Base-by-base conservation (phyloP, 1,140 invertebrate species). In the Drosophila parabipectinata region DNA sequence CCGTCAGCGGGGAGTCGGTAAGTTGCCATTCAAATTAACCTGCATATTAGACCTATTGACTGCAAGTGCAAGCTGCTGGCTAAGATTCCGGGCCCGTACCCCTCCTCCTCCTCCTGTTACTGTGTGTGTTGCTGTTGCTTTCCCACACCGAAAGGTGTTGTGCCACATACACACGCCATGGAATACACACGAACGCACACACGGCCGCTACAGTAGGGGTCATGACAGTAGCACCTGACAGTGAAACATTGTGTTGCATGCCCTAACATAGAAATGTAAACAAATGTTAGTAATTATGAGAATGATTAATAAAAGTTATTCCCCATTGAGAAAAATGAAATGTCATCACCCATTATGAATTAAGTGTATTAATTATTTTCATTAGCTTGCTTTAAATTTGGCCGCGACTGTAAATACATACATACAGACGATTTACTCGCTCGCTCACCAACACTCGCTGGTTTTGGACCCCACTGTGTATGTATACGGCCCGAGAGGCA, bases 1-100 rank as follows among this genome's bases (percentile, higher is more conserved):
- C 91, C 52, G 91, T 92, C 63, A 90, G 90, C 77, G 90, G 91
- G 72, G 91, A 92, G 72, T 90, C 91, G 83, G 91, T 92, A 82
- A 91, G 91, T 77, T 55, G 56, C 37, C 52, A 64, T 44, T 57
- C 8, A 18, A 45, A 24, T 21, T 21, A 60, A 41, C 39, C 30
- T 58, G 63, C 59, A 51, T 64, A 44, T 74, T 45, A 50, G 51
- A 79, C 66, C 66, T 75, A 79, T 76, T 5, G n/a, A 18, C 18
- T 18, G 80, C 80, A 81, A 81, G 64, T 77, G 78, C 78, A 85
- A 78, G 64, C 81, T 85, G 81, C 63, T 76, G 79, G 69, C 73
- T 59, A 72, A 76, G 72, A 78, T 82, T 78, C 44, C 60, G 55
- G 72, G 64, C 68, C 68, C 61, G 55, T 58, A 62, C 48, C 62